Evolutionary conservation across 2,888 invertebrate species (phyloP).

Genomic region (Hedya salicella): DNA sequence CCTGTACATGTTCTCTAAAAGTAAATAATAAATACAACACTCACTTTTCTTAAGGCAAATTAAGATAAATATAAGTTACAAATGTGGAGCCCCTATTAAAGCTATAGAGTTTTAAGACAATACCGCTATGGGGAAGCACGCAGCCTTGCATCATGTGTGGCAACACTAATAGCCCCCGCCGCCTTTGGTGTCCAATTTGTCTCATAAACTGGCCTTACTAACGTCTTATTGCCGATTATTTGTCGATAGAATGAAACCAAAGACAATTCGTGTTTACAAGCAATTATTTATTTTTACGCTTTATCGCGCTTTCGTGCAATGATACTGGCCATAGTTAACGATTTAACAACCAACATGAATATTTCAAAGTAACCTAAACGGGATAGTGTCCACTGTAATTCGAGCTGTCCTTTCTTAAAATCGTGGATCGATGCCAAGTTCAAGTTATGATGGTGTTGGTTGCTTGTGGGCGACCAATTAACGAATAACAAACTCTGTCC

Average conservation of each 20-base stretch:
- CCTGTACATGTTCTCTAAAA: no score
- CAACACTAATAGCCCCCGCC: constrained; percentile 29
- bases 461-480: constrained; percentile 77
- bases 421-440: constrained; percentile 41
- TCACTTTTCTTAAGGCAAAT: background rate
- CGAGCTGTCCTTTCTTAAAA: constrained; percentile 41
- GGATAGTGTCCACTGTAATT: constrained; percentile 45
- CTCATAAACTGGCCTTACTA: constrained; percentile 33
- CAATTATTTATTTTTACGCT: constrained; percentile 71
- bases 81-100: constrained; percentile 13
- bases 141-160: constrained; percentile 34
- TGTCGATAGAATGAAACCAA: constrained; percentile 45
- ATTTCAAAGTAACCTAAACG: constrained; percentile 73
- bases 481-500: constrained; percentile 78
- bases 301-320: constrained; percentile 67
- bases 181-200: constrained; percentile 39
- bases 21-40: no score
- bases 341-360: constrained; percentile 74
- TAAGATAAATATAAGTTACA: background rate
- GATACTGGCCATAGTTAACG: constrained; percentile 74
- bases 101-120: constrained; percentile 3
- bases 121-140: constrained; percentile 14
- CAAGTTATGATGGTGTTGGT: constrained; percentile 55
- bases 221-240: constrained; percentile 38
- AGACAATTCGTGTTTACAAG: constrained; percentile 53